Conservation (phyloP, 2,113 vertebrate genomes). For the Burhinus bistriatus region DNA sequence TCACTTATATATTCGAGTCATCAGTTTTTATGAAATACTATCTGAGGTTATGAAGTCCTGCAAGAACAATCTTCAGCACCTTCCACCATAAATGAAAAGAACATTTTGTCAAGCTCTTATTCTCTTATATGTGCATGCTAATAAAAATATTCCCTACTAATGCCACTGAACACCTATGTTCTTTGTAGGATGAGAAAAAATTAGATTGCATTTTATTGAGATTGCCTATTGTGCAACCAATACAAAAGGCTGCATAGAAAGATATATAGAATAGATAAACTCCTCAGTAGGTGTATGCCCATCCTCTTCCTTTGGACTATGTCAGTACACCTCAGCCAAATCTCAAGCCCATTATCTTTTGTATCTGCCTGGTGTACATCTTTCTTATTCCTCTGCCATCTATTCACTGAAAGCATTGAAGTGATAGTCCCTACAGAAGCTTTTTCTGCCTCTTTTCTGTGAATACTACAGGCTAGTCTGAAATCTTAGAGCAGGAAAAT, state of each 20-base stretch:
- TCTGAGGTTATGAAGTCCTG: background rate
- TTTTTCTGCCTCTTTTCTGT: background rate
- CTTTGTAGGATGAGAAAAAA: background rate
- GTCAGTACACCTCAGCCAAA: background rate
- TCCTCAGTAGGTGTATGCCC: background rate
- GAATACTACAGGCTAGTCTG: background rate
- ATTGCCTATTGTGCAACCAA: background rate
- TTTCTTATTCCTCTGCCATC: background rate
- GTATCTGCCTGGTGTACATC: rapidly evolving
- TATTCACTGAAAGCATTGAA: background rate
- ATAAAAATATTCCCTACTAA: background rate
- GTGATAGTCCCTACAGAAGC: background rate
- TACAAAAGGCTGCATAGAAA: background rate
- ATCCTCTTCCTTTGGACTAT: background rate
- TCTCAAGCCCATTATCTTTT: background rate
- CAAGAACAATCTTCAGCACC: background rate
- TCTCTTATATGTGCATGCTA: background rate
- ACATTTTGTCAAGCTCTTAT: background rate
- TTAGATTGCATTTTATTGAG: background rate
- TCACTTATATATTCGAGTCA: background rate
- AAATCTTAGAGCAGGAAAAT: background rate
- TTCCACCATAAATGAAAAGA: background rate
- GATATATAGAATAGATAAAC: background rate
- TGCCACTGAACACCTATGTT: background rate
- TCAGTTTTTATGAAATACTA: background rate